phyloP scores from a whole-genome alignment of 2,797 vertebrate genomes.

The Myotis planiceps region DNA sequence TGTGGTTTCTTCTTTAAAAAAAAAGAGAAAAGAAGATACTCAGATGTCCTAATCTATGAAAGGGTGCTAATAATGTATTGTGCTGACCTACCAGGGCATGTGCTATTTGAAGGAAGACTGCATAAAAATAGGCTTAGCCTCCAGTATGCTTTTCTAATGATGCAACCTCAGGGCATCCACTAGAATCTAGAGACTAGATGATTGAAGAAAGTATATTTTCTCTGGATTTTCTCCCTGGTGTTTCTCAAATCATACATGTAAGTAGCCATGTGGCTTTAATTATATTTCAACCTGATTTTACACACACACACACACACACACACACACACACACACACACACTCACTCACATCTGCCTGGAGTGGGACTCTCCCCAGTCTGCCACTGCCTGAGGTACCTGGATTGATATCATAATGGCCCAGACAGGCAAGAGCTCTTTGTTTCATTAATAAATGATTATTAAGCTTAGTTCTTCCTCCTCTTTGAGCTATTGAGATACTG shows the following conservation, averaged over 20 bases:
- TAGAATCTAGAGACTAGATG: not conserved
- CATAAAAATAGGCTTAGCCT: constrained; percentile 17
- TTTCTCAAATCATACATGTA: constrained; percentile 12
- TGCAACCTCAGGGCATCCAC: not conserved
- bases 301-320: not conserved
- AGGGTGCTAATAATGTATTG: not conserved
- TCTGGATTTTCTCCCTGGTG: not conserved
- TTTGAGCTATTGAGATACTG: constrained; percentile 6
- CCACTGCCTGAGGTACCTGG: not conserved
- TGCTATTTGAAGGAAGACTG: constrained; percentile 14
- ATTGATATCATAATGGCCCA: not conserved
- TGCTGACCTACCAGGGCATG: constrained; percentile 1
- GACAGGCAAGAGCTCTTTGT: not conserved
- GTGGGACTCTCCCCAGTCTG: not conserved
- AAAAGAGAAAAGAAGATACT: not conserved
- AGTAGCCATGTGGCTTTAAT: not conserved
- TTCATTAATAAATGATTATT: not conserved
- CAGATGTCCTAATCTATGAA: constrained; percentile 30
- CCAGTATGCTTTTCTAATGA: not conserved
- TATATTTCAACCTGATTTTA: not conserved
- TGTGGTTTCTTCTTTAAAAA: not conserved
- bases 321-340: too few species aligned
- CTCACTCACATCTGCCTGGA: not conserved
- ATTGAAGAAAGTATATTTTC: not conserved
- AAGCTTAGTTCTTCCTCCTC: constrained; percentile 2